Base-by-base conservation (phyloP, 2,888 invertebrate species). In the Chouioia cunea region DNA sequence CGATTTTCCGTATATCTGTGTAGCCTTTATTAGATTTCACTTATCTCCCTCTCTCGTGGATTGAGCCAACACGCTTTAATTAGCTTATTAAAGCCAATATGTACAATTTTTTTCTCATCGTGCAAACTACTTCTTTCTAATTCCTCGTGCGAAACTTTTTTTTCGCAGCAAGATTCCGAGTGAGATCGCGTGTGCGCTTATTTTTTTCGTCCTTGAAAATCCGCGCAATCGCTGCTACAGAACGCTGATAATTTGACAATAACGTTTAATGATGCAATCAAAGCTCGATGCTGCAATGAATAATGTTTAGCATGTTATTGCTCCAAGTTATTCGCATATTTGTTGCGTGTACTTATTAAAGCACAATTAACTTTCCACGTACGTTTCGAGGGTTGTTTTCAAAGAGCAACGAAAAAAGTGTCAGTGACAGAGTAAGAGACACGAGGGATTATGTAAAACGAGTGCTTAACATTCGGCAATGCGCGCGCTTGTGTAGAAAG, bases 401-500 rank as follows among this genome's bases (percentile, higher is more conserved):
- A 2, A 27, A 27, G 6, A 27, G 2, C 6, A 27, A 27, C 2
- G 2, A 4, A 2, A 27, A 27, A 27, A 6, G 3, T 27, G 27
- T 4, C 27, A 27, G 2, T 27, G 57, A 20, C 22, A 0, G 43
- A 47, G 22, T 14, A 53, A 53, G 16, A 46, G 15, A 36, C 18
- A 36, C 6, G n/a, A 52, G n/a, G 22, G 58, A 69, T 69, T 64
- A 64, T 64, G 63, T 52, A 64, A 69, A 57, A 46, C 58, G 58
- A 10, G 69, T 53, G 53, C 63, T 69, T 69, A 58, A 46, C 53
- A 69, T 69, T 69, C 63, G 15, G 36, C 46, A 47, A 20, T 16
- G 27, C 36, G 6, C 36, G 10, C 27, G 46, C 18, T 14, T 22
- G 16, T n/a, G 0, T 6, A 3, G 1, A 57, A 22, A 52, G 6